Evolutionary conservation across 2,113 vertebrate species (phyloP).

Genomic region (Epinephelus moara): DNA sequence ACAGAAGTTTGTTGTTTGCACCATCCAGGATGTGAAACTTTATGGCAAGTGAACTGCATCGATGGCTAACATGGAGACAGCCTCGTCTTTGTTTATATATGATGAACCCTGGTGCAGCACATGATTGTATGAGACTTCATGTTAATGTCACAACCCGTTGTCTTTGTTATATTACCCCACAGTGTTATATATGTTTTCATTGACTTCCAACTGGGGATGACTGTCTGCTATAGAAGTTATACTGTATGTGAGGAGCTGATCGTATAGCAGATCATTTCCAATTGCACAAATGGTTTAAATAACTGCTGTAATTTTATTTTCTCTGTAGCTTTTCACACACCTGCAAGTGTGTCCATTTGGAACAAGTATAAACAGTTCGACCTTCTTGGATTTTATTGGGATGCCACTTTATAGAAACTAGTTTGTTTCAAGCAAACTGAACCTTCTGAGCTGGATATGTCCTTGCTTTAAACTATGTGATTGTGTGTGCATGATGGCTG

Average conservation of each 20-base stretch:
- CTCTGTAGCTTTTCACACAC: neutral
- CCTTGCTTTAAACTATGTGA: no score
- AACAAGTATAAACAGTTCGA: neutral
- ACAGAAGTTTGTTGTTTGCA: neutral
- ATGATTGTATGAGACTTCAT: neutral
- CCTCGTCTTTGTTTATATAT: neutral
- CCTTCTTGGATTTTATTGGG: neutral
- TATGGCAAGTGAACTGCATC: neutral
- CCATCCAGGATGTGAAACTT: neutral
- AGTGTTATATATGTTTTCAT: conserved; percentile 65
- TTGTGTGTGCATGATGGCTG: no score
- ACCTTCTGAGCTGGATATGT: no score
- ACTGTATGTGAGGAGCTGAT: conserved; percentile 9
- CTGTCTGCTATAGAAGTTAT: conserved; percentile 23
- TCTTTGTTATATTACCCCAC: conserved; percentile 59
- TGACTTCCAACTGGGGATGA: neutral
- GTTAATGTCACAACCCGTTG: neutral
- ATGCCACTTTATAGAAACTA: neutral
- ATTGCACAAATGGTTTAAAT: conserved; percentile 7
- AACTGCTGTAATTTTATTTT: neutral
- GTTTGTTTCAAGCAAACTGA: neutral
- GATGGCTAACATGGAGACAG: neutral
- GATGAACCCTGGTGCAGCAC: conserved; percentile 1
- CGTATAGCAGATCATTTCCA: neutral
- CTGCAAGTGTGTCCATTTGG: neutral